Percentiles rank a stretch among this genome's conserved stretches.
Evolutionary conservation across 2,888 invertebrate genomes (phyloP).

Genomic region (Drosophila rellima): DNA sequence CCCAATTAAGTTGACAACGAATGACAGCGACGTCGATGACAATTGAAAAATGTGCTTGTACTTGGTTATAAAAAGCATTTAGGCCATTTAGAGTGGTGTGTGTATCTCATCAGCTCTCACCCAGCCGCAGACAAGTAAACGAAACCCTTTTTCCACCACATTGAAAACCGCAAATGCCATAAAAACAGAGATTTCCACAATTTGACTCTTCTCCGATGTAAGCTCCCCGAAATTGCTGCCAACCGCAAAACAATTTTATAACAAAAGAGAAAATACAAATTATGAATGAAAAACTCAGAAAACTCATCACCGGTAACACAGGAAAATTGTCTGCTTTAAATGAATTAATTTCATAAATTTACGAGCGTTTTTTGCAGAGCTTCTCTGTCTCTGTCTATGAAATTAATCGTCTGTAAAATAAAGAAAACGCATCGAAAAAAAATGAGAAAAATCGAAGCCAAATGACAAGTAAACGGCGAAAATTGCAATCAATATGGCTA

Average conservation of each 20-base stretch:
- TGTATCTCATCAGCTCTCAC: conserved; percentile 43
- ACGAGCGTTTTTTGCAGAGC: conserved; percentile 28
- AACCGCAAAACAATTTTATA: conserved; percentile 75
- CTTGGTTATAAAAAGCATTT: conserved; percentile 73
- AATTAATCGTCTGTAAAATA: conserved; percentile 58
- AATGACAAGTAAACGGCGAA: conserved; percentile 54
- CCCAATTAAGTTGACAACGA: conserved; percentile 67
- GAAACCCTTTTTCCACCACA: conserved; percentile 62
- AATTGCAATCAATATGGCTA: conserved; percentile 70
- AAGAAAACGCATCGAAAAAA: conserved; percentile 25
- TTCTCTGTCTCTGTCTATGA: conserved; percentile 35
- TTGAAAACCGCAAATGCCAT: conserved; percentile 70
- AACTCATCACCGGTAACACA: conserved; percentile 48
- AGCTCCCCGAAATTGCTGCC: conserved; percentile 49
- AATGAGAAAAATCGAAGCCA: conserved; percentile 35
- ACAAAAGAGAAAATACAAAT: conserved; percentile 26
- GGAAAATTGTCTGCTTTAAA: conserved; percentile 59
- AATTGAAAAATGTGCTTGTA: conserved; percentile 69
- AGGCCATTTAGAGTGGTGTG: conserved; percentile 53
- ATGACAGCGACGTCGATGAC: conserved; percentile 53
- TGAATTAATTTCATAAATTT: conserved; percentile 70
- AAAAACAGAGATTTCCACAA: conserved; percentile 68
- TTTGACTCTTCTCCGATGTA: conserved; percentile 30
- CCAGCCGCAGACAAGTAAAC: conserved; percentile 39
- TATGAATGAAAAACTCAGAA: conserved; percentile 48